These are phyloP conservation scores for Oncorhynchus tshawytscha DNA, from an alignment of 2,113 vertebrate species.

Conservation along the genomic window DNA sequence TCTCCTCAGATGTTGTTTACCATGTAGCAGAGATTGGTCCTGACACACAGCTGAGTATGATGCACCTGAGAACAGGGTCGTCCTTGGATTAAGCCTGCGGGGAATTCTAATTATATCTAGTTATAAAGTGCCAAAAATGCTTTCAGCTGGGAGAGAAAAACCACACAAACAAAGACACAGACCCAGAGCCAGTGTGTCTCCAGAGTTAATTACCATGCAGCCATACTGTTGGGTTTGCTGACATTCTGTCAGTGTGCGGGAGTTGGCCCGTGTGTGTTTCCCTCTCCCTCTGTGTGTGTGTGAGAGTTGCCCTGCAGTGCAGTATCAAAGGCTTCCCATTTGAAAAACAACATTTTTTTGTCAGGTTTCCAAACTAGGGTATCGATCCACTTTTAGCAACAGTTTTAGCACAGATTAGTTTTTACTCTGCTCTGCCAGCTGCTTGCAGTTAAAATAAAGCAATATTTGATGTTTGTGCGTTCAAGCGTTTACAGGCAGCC, in stretches of 20 bases:
- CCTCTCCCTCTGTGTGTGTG: background rate
- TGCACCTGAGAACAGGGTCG: constrained; percentile 34
- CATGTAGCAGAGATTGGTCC: constrained; percentile 32
- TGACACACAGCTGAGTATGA: constrained; percentile 43
- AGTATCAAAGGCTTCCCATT: background rate
- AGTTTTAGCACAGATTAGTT: background rate
- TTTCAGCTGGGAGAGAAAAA: constrained; percentile 24
- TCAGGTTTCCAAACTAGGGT: background rate
- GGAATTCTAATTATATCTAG: constrained; percentile 50
- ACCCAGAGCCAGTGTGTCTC: constrained; percentile 9
- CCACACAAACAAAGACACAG: constrained; percentile 10
- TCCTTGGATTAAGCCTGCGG: constrained; percentile 51
- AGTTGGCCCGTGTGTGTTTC: background rate
- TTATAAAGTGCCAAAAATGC: constrained; percentile 35
- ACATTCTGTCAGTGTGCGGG: background rate
- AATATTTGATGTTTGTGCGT: background rate
- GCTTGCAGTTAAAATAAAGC: background rate
- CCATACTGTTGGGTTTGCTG: background rate
- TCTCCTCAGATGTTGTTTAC: constrained; percentile 32
- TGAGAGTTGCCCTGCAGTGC: background rate
- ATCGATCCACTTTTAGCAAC: background rate
- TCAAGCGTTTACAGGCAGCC: background rate
- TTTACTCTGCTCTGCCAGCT: background rate
- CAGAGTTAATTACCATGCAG: constrained; percentile 27
- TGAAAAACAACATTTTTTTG: background rate